Evolutionary conservation across 64 coral and sea anemone genomes (phyloP).

Genomic region (Pocillopora damicornis): DNA sequence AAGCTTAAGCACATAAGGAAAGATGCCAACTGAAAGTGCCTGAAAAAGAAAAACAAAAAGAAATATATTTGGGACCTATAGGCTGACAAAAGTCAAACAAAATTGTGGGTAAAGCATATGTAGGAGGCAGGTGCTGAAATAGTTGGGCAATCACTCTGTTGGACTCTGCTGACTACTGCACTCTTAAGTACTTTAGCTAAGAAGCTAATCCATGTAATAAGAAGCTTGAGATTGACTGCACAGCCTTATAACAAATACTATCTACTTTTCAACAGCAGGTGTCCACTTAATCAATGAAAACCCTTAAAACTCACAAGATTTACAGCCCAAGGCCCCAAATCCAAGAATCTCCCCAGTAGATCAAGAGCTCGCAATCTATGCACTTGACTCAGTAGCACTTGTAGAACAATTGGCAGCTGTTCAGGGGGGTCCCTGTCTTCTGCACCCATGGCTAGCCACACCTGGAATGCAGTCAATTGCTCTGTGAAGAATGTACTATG

Average conservation of each 20-base stretch:
- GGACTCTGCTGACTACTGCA: too few relatives aligned
- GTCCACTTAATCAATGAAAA: too few relatives aligned
- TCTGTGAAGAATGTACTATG: conserved; percentile 94
- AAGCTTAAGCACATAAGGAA: conserved; percentile 94
- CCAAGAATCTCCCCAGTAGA: conserved; percentile 87
- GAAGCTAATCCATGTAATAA: too few relatives aligned
- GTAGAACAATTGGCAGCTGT: conserved; percentile 91
- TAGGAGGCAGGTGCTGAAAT: too few relatives aligned
- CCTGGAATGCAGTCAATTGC: conserved; percentile 95
- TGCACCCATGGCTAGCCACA: conserved; percentile 95
- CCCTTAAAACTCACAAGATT: conserved; percentile 66
- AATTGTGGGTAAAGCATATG: too few relatives aligned
- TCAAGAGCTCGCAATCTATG: conserved; percentile 89
- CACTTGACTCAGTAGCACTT: conserved; percentile 94
- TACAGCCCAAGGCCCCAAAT: conserved; percentile 96
- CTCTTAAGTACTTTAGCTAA: too few relatives aligned
- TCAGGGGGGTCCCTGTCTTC: conserved; percentile 81
- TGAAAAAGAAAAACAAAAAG: conserved; percentile 9
- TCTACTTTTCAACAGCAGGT: too few relatives aligned
- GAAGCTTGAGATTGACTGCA: too few relatives aligned
- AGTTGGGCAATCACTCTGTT: too few relatives aligned
- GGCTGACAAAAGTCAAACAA: too few relatives aligned
- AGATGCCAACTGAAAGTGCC: conserved; percentile 98
- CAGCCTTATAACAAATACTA: too few relatives aligned
- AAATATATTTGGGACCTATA: background rate